These are phyloP conservation scores for Dicrurus megarhynchus DNA, from an alignment of 2,113 vertebrate genomes.

Conservation along the genomic window DNA sequence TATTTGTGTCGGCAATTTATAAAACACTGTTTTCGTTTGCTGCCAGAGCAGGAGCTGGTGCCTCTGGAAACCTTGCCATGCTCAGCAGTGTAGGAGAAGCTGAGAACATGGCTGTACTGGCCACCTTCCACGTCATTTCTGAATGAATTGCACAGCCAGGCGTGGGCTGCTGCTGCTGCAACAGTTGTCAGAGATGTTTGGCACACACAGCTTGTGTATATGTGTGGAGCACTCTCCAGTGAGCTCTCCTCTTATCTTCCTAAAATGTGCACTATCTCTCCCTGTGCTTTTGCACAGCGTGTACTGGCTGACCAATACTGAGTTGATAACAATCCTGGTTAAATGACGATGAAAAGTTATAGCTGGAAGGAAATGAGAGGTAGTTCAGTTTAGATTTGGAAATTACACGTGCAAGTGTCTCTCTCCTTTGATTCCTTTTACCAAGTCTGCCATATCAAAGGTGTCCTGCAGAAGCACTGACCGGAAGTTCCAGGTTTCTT, in stretches of 20 bases:
- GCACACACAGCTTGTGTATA: not conserved
- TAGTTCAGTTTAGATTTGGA: not conserved
- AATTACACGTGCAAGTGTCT: not conserved
- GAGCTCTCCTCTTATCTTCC: not conserved
- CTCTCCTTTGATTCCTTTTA: not conserved
- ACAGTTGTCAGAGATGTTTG: not conserved
- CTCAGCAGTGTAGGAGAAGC: not conserved
- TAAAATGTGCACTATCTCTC: not conserved
- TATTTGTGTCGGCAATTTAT: not conserved
- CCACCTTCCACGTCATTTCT: not conserved
- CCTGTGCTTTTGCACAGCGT: not conserved
- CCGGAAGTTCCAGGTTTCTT: not conserved
- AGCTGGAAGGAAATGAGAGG: not conserved
- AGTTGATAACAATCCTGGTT: not conserved
- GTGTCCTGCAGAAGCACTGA: not conserved
- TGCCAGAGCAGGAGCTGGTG: not conserved
- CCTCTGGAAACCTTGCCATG: rapidly evolving
- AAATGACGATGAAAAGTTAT: not conserved
- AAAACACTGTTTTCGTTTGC: not conserved
- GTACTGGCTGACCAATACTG: not conserved
- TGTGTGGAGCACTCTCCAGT: not conserved
- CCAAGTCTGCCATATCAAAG: not conserved
- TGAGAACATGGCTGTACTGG: not conserved
- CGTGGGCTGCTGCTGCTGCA: not conserved
- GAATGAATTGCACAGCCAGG: not conserved